Evolutionary conservation across 2,888 invertebrate species (phyloP), one percentile per base, ranked within the genome.

Genomic region (Heliconius ismenius): DNA sequence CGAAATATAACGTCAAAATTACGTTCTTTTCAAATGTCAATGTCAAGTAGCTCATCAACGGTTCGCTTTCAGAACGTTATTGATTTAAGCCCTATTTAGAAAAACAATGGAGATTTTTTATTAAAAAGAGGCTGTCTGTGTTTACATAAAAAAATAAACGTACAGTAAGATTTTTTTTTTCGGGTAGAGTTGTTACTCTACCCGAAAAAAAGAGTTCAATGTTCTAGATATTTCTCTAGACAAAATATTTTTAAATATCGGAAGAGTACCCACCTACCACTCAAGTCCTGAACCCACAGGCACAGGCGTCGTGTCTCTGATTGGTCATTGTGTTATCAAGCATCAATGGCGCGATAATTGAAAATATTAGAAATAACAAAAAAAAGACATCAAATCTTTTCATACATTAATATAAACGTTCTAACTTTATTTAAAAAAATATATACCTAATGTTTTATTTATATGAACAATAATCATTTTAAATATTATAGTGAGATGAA

Each of bases 21-120:
- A 3, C 24, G 15, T n/a, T 72, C 18, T 72, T 39, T 62, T 26
- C 11, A 62, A 60, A 73, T 39, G 62, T 62, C 73, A 49, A 65
- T 73, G 73, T 73, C 65, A 67, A 43, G 24, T 24, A 39, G 18
- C 65, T 65, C n/a, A n/a, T n/a, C 6, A 39, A 43, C 18, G n/a
- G n/a, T 43, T 43, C 43, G 24, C 39, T 67, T 67, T 26, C 39
- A 67, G 67, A 67, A 67, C 67, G n/a, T 39, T 67, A 67, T 67
- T 18, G 39, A 43, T 67, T 67, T 15, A 24, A 43, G 7, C 7
- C 39, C 24, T 26, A 43, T 18, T 39, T 26, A 62, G 24, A 62
- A 62, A 62, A 62, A 62, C n/a, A 62, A 2, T 62, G 15, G 18
- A 18, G 49, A 18, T 21, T 49, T 49, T 26, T 62, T 13, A 26